Evolutionary conservation across 2,797 vertebrate genomes (phyloP), one percentile per base, ranked within the genome.

Genomic region (Pseudomugil tenellus): DNA sequence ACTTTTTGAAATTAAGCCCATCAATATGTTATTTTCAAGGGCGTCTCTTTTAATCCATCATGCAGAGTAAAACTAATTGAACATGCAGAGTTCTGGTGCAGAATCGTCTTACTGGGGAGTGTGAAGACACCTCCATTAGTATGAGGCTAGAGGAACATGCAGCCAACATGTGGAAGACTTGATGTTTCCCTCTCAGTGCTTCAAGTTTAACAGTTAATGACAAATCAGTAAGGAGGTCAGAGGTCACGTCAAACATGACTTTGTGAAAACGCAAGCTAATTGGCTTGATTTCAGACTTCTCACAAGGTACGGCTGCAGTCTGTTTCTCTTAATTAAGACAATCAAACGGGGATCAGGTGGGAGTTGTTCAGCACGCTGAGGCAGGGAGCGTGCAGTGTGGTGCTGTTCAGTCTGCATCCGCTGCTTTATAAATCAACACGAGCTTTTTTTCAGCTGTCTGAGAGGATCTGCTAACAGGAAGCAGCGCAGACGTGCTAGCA

Each of bases 171-270:
- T 12, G 62, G 5, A 37, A 17, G 31, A 29, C 56, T 70, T 74
- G 9, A 61, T 28, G 39, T 37, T 70, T 28, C 43, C 11, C 62
- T 63, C 21, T 63, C 54, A 34, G 57, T 7, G 9, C 67, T 43
- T 67, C 7, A 60, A 43, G 56, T 26, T 61, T 55, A 52, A 55
- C 71, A 63, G 66, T 41, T 83, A 72, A 61, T 74, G 76, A 61
- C 70, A 77, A 73, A 86, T 56, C 80, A 76, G 64, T 43, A 48
- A 31, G 26, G 59, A 34, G 82, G 78, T 88, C 76, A 21, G 70
- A 78, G 83, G 78, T 76, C 70, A 12, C 63, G 9, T 76, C 68
- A 84, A 61, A 72, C 60, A 29, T 19, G 52, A 59, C 77, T 52
- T 59, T 34, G 39, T 28, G 16, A n/a, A 0, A 63, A 61, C 54